Base-by-base conservation (phyloP, 1,140 invertebrate genomes). In the Aphaenogaster floridana region DNA sequence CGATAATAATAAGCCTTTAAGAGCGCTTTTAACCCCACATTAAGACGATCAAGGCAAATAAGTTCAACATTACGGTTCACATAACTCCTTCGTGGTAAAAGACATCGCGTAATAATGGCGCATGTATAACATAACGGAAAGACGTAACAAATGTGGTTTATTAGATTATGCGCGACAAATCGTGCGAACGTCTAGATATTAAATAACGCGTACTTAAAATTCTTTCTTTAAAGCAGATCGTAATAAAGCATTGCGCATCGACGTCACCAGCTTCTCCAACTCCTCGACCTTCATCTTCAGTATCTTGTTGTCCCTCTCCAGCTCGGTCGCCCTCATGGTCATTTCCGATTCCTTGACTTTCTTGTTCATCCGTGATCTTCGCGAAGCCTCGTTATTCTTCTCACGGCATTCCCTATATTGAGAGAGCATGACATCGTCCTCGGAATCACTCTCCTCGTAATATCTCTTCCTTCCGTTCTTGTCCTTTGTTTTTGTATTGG, bases 361-460 rank as follows among this genome's bases (percentile, higher is more conserved):
- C 78, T 97, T 96, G 83, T 97, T 97, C 94, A 97, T 96, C 81
- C 97, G 95, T 0, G 97, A 97, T 88, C 96, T 96, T 90, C 97
- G 96, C 15, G 97, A 97, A 8, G 97, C 97, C 93, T 97, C 97
- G 92, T 98, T 98, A 93, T 98, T 98, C 90, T 97, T 97, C 86
- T 97, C 97, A 17, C 97, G 95, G 17, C 97, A 95, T 91, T 97
- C 97, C 34, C 97, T 95, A 90, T 97, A 97, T 86, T 95, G 96
- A 13, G 89, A 89, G 48, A 88, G 91, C 7, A 92, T 89, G 17
- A 78, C 59, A 4, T 88, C 87, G 64, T 94, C 92, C 2, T 95
- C 92, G 0, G 92, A 92, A 9, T 95, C 94, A n/a, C 86, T 90
- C 0, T 94, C 92, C 0, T 94, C 92, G 6, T 89, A 61, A 17